Evolutionary conservation across 2,888 invertebrate species (phyloP), one percentile per base, ranked within the genome.

Genomic region (Netelia virgata): DNA sequence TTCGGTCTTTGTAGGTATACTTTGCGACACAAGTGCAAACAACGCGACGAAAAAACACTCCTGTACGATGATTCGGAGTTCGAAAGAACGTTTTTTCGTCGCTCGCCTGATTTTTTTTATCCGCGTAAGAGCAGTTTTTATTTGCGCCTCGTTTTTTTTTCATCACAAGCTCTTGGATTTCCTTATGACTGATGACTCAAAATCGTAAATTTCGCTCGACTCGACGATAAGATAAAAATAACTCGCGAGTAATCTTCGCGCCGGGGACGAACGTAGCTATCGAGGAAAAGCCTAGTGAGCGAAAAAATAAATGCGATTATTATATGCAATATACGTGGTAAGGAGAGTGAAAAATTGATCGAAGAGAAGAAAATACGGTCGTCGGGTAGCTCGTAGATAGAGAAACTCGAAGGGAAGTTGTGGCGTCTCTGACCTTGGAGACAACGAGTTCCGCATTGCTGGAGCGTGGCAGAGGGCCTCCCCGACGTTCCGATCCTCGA

Each of bases 381-480:
- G 75, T 75, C 69, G 61, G 72, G 68, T 23, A 41, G 61, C 47
- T 16, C 18, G 28, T 41, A 8, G 59, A 43, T 64, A 47, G 70
- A 63, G 55, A 36, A 47, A 47, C 59, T 59, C 50, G 72, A 86
- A 77, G 79, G 86, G 82, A 85, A 86, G 85, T 82, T 70, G 77
- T 73, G 73, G 77, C 47, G 82, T 73, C 74, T 83, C 78, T 86
- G 87, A 87, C 89, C 90, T 90, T 89, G 90, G 85, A 84, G 69
- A 83, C 78, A 64, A 59, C 72, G 83, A 90, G 90, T 91, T 91
- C 91, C 91, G 90, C 90, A 89, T 91, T 91, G 90, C 87, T 87
- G 86, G 83, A 88, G 86, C 88, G 86, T 87, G 85, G 85, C 85
- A 43, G 28, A 85, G 86, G 86, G 85, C 83, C 83, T 79, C 50